Conservation (phyloP, 1,140 invertebrate genomes). For the Cyclina sinensis region DNA sequence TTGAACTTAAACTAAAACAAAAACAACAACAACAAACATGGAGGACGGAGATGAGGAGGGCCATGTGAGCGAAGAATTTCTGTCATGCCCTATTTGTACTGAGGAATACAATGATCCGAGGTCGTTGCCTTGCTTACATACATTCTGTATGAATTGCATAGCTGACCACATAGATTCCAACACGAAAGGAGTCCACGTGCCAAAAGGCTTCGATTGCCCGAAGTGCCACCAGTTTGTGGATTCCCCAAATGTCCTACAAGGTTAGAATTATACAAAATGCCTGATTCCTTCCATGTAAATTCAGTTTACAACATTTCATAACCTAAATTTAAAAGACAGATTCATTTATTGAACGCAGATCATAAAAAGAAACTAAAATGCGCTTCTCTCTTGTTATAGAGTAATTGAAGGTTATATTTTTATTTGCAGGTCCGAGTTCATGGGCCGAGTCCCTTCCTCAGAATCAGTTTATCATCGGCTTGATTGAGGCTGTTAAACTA, state of each 20-base stretch:
- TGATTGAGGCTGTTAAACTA: conserved; percentile 68
- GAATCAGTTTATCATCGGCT: conserved; percentile 69
- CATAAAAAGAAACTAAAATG: too few relatives aligned
- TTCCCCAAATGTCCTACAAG: conserved; percentile 50
- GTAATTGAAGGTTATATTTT: too few relatives aligned
- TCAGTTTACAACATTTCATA: too few relatives aligned
- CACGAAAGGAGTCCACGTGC: conserved; percentile 53
- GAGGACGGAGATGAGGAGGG: conserved; percentile 1
- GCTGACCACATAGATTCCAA: conserved; percentile 68
- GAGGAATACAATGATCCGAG: conserved; percentile 67
- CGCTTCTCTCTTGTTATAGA: too few relatives aligned
- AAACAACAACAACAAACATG: too few relatives aligned
- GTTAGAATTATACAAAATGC: too few relatives aligned
- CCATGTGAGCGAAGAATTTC: conserved; percentile 64
- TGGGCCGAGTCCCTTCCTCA: conserved; percentile 62
- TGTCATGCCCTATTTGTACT: conserved; percentile 65
- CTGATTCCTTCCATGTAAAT: too few relatives aligned
- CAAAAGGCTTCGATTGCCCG: conserved; percentile 64
- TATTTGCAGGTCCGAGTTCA: conserved; percentile 42
- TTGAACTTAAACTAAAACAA: too few relatives aligned
- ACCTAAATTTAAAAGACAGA: too few relatives aligned
- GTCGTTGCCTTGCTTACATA: conserved; percentile 65
- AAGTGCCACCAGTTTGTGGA: conserved; percentile 62
- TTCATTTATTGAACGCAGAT: too few relatives aligned
- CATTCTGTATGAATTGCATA: conserved; percentile 67